Base-by-base conservation (phyloP, 2,888 invertebrate genomes). In the Brachypalpus laphriformis region DNA sequence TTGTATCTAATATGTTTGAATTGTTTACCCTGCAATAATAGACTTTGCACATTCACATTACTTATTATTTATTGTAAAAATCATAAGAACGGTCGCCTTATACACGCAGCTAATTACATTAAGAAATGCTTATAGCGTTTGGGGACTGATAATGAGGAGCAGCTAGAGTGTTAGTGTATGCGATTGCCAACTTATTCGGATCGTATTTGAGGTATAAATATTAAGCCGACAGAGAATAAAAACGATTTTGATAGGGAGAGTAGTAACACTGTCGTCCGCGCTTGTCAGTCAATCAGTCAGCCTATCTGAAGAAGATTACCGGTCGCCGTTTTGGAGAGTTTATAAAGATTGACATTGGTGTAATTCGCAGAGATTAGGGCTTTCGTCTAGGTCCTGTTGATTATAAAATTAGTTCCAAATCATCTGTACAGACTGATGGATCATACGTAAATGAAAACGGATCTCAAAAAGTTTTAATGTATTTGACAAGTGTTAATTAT, bases 141-240 rank as follows among this genome's bases (percentile, higher is more conserved):
- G 47, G 63, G 51, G 59, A 76, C 70, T 85, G 85, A 85, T 85
- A 85, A 71, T 54, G 80, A 68, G 59, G 54, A 71, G 76, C 61
- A 20, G 59, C 47, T 72, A 66, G n/a, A 14, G 11, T 85, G 66
- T 81, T 74, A 59, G 34, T 81, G 85, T 85, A 61, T 81, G 85
- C 70, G 85, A 71, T 59, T 81, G 65, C 70, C 34, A 81, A 81
- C 59, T 71, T 80, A 78, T 80, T 83, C 37, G 45, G 56, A 77
- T 77, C 54, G 77, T 54, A 74, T 74, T 80, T 70, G 85, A 85
- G 85, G 85, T 85, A 85, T 85, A 85, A 85, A 85, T 85, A 85
- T 76, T 85, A 85, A 85, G 85, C 80, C 65, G 63, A 49, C 75
- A 61, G 70, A 54, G 81, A 81, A 85, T 81, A 85, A 75, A 81